Percentiles rank a stretch among this genome's conserved stretches.
Evolutionary conservation across 2,113 vertebrate species (phyloP).

Genomic region (Oreochromis niloticus): DNA sequence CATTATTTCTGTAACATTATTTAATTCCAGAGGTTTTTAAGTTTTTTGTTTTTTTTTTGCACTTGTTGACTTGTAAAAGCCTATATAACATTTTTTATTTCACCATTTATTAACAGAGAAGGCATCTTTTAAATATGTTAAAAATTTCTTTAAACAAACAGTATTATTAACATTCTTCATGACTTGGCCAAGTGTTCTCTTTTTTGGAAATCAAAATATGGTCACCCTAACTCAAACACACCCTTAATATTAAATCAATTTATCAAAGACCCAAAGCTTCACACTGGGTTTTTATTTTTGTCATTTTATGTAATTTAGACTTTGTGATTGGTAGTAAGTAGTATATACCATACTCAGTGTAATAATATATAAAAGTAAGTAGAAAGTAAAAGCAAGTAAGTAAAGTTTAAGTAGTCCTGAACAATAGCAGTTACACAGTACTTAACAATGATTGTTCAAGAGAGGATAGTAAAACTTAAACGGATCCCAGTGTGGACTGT

Average conservation of each 20-base stretch:
- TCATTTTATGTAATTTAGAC: background rate
- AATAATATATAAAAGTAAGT: background rate
- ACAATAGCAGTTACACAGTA: background rate
- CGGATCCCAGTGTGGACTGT: background rate
- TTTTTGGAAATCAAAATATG: background rate
- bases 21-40: background rate
- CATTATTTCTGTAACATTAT: background rate
- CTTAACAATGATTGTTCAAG: background rate
- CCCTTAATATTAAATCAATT: background rate
- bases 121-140: background rate
- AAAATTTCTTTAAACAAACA: background rate
- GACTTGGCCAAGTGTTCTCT: background rate
- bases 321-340: background rate
- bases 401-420: background rate
- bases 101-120: background rate
- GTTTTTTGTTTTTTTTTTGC: background rate
- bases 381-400: background rate
- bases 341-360: background rate
- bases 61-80: background rate
- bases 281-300: background rate
- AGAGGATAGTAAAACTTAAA: background rate
- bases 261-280: background rate
- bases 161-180: background rate
- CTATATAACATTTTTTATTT: background rate
- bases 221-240: background rate